phyloP scores from a whole-genome alignment of 2,888 invertebrate genomes.

The Tyria jacobaeae region DNA sequence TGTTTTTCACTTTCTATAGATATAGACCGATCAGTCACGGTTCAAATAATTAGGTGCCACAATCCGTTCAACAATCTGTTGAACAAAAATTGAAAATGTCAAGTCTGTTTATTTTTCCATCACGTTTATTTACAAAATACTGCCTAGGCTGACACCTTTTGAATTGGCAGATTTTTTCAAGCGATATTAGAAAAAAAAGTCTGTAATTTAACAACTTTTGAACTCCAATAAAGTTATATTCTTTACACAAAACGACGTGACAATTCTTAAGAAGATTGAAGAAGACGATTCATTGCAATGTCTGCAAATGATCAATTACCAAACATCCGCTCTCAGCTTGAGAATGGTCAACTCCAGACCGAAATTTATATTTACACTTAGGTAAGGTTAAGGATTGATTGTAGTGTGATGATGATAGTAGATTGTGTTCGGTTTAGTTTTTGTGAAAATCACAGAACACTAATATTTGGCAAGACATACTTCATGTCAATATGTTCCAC shows the following conservation, averaged over 20 bases:
- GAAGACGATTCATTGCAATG: conserved; percentile 43
- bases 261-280: conserved; percentile 40
- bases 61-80: background rate
- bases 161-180: conserved; percentile 5
- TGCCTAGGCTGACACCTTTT: conserved; percentile 9
- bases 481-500: too few relatives aligned
- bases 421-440: too few relatives aligned
- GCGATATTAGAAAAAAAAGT: background rate
- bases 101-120: conserved; percentile 2
- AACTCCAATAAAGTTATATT: conserved; percentile 12
- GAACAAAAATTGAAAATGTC: conserved; percentile 4
- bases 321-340: conserved; percentile 46
- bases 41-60: background rate
- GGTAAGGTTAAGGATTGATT: too few relatives aligned
- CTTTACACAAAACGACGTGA: conserved; percentile 36
- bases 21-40: background rate
- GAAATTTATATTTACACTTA: too few relatives aligned
- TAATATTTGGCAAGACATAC: too few relatives aligned
- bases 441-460: too few relatives aligned
- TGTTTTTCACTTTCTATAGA: background rate
- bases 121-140: conserved; percentile 8
- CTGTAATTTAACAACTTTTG: conserved; percentile 7
- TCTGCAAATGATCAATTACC: conserved; percentile 60
- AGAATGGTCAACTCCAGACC: conserved; percentile 34
- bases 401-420: too few relatives aligned